A percentile compares a stretch with the other conserved stretches of the same genome.
Evolutionary conservation across 2,797 vertebrate species (phyloP).

Genomic region (Xerus rutilus): DNA sequence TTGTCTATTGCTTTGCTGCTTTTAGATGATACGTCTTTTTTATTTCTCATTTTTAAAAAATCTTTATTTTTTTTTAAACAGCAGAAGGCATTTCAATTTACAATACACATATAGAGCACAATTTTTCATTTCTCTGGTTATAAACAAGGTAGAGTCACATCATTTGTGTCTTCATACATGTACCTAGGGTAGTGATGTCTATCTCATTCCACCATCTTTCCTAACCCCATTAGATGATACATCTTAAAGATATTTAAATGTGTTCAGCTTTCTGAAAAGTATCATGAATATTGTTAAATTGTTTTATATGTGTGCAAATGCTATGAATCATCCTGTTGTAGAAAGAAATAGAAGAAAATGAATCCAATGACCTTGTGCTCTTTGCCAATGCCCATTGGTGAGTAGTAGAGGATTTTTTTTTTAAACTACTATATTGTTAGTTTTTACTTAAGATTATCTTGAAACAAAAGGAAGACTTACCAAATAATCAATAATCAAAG

Average conservation of each 20-base stretch:
- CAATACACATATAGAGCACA: too few species aligned
- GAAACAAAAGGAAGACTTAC: slow-evolving; percentile 16
- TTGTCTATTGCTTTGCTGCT: neutral
- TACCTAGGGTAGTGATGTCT: too few species aligned
- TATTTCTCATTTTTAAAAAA: too few species aligned
- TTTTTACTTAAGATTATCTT: slow-evolving; percentile 17
- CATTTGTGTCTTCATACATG: too few species aligned
- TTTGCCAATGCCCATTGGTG: neutral
- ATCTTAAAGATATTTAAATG: neutral
- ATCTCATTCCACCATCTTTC: too few species aligned
- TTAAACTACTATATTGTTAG: neutral
- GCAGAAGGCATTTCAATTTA: too few species aligned
- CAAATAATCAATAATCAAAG: slow-evolving; percentile 37
- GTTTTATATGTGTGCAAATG: neutral
- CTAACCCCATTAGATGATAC: neutral
- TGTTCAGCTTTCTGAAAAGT: neutral
- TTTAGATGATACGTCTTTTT: neutral
- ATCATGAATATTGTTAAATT: slow-evolving; percentile 21
- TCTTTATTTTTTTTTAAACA: too few species aligned
- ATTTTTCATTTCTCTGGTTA: too few species aligned
- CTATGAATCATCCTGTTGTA: slow-evolving; percentile 2
- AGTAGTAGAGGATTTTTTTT: neutral
- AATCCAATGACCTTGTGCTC: neutral
- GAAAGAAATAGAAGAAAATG: slow-evolving; percentile 6
- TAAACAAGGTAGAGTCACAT: too few species aligned